Conservation (phyloP, 2,797 vertebrate genomes). For the Xenopus petersii region DNA sequence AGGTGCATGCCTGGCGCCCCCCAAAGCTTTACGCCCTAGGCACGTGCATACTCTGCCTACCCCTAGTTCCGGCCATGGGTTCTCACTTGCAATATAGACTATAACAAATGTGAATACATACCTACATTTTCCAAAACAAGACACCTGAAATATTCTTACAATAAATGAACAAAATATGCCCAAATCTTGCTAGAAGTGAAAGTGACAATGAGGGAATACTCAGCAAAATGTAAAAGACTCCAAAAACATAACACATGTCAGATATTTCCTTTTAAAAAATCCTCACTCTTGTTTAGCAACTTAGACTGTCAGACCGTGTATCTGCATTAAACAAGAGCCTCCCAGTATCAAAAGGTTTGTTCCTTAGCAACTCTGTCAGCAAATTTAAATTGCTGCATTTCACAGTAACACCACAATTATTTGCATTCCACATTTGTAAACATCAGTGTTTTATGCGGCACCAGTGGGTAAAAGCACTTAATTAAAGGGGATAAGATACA, state of each 20-base stretch:
- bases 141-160: too few relatives aligned
- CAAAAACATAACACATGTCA: constrained; percentile 63
- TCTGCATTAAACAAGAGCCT: constrained; percentile 59
- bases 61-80: too few relatives aligned
- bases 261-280: constrained; percentile 61
- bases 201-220: constrained; percentile 60
- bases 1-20: too few relatives aligned
- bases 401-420: constrained; percentile 50
- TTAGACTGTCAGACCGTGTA: constrained; percentile 59
- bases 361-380: constrained; percentile 64
- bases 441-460: constrained; percentile 56
- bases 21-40: too few relatives aligned
- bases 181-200: constrained; percentile 48
- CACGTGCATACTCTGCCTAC: too few relatives aligned
- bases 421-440: constrained; percentile 64
- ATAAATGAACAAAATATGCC: background rate
- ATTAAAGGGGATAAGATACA: constrained; percentile 38
- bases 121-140: too few relatives aligned
- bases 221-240: constrained; percentile 57
- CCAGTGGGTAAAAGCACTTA: constrained; percentile 48
- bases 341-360: constrained; percentile 60
- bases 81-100: too few relatives aligned
- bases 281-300: constrained; percentile 65
- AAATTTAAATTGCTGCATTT: constrained; percentile 61
- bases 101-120: too few relatives aligned